Evolutionary conservation across 37 sponge, comb jelly and placozoan species (phyloP).

Genomic region (Ianthella basta): DNA sequence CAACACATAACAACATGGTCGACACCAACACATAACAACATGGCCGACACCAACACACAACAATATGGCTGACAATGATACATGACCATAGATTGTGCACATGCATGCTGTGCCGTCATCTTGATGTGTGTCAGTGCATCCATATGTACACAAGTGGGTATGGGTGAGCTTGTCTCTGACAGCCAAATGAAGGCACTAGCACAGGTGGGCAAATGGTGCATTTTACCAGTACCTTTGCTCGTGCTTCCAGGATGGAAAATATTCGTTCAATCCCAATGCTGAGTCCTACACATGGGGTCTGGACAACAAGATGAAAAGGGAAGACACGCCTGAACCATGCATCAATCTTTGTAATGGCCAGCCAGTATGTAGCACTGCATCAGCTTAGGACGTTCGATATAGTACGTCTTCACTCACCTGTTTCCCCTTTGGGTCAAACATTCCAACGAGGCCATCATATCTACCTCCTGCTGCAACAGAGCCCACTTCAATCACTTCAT

Average conservation of each 20-base stretch:
- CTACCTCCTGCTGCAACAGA: conserved; percentile 98
- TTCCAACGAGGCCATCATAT: conserved; percentile 95
- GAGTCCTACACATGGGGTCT: conserved; percentile 97
- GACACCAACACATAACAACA: too few species aligned
- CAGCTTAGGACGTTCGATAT: neutral
- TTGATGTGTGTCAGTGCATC: neutral
- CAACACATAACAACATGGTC: too few species aligned
- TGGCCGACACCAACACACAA: too few species aligned
- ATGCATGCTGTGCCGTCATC: too few species aligned
- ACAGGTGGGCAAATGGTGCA: neutral
- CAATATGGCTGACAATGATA: too few species aligned
- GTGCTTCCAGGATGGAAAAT: conserved; percentile 91
- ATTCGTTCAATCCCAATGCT: conserved; percentile 98
- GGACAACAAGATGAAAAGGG: neutral
- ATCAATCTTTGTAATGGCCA: neutral
- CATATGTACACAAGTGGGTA: neutral
- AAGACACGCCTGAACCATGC: neutral
- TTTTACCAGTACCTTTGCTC: conserved; percentile 52
- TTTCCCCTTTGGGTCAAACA: conserved; percentile 91
- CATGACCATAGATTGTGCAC: too few species aligned
- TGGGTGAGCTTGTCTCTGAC: conserved; percentile 17
- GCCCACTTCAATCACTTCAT: conserved; percentile 74
- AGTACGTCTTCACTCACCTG: conserved; percentile 16
- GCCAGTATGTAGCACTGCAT: neutral
- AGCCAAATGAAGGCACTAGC: neutral